Evolutionary conservation across 2,888 invertebrate genomes (phyloP), one percentile per base, ranked within the genome.

Genomic region (Leistus spinibarbis): DNA sequence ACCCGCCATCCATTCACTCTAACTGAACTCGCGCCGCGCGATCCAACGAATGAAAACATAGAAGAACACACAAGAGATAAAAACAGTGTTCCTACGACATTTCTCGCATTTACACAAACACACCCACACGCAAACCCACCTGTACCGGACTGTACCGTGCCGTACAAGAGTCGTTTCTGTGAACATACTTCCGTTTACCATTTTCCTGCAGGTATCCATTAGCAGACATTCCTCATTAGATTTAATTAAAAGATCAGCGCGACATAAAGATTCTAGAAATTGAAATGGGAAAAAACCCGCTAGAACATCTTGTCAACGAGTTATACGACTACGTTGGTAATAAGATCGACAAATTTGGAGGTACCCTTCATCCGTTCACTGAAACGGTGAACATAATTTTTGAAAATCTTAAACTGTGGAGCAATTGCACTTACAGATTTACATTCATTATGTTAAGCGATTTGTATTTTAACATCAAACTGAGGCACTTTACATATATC

Each of bases 181-280:
- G 40, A 40, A 13, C 40, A 40, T 7, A 40, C 40, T 40, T 40
- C 40, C 40, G 40, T 40, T n/a, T 40, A 40, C 40, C 40, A 40
- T 40, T 40, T 40, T 10, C 40, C 40, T 40, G 7, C 40, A 40
- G 40, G 40, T 40, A 40, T 40, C 40, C 40, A 40, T 40, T 40
- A 40, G 40, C 40, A 40, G 13, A 20, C 64, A 72, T 57, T 56
- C 54, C 66, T 72, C 40, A 72, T 72, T 72, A 72, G 72, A 72
- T 72, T 72, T 72, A 72, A 72, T 72, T 72, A 72, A 72, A 72
- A 72, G 72, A 72, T 72, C 72, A 40, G 16, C 57, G 57, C 20
- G 7, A 2, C 20, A 57, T 19, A 20, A 57, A 57, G 57, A 40
- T 40, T 4, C 40, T 57, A 57, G 5, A 57, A 57, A 57, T 1